Percentiles rank a stretch among this genome's conserved stretches.
phyloP scores from a whole-genome alignment of 1,140 invertebrate species.

The Hydropsyche tenuis region DNA sequence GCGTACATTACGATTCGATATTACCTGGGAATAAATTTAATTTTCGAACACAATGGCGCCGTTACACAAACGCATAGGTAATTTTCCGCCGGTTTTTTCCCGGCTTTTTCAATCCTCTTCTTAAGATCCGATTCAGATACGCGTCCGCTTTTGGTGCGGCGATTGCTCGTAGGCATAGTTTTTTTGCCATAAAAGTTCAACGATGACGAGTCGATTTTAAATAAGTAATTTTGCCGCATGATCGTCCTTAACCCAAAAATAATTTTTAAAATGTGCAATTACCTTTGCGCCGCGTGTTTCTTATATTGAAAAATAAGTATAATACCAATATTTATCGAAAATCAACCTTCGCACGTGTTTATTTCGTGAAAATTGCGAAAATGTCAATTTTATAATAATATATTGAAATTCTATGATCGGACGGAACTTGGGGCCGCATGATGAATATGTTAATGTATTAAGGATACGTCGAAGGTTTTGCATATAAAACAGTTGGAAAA shows the following conservation, averaged over 20 bases:
- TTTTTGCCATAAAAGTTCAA: background rate
- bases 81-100: background rate
- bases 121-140: no score
- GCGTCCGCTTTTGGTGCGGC: no score
- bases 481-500: no score
- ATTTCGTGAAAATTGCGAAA: conserved; percentile 4
- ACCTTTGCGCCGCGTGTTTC: background rate
- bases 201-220: conserved; percentile 11
- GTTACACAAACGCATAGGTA: conserved; percentile 13
- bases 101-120: no score
- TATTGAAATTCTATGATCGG: no score
- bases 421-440: no score
- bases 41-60: background rate
- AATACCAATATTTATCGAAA: conserved; percentile 13
- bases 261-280: background rate
- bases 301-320: background rate
- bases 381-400: no score
- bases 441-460: no score
- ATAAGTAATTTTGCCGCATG: conserved; percentile 8
- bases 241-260: conserved; percentile 18
- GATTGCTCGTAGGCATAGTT: background rate
- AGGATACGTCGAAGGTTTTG: no score
- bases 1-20: background rate
- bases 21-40: conserved; percentile 7
- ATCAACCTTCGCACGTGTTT: background rate